Percentiles rank a stretch among this genome's conserved stretches.
phyloP scores from a whole-genome alignment of 2,797 vertebrate species.

The Alcedo atthis region DNA sequence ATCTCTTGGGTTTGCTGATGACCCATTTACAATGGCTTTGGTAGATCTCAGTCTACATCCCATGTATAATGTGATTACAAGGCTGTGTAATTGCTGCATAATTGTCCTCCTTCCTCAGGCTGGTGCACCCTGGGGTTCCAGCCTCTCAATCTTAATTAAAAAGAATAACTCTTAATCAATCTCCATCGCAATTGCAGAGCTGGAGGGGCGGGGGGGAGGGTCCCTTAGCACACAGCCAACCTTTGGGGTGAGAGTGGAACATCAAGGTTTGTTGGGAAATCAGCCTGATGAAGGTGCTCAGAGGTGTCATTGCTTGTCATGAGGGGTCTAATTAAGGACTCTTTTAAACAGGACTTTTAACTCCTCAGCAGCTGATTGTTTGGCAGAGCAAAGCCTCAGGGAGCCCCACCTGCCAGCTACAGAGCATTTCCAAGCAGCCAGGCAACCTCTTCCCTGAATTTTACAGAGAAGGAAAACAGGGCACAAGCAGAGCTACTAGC shows the following conservation, averaged over 20 bases:
- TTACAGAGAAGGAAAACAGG: neutral
- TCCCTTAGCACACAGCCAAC: neutral
- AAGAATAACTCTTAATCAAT: conserved; percentile 25
- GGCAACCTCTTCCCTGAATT: neutral
- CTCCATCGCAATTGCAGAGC: neutral
- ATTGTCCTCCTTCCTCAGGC: conserved; percentile 41
- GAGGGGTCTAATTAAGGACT: neutral
- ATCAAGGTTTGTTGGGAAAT: neutral
- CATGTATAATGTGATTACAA: conserved; percentile 43
- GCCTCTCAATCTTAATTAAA: conserved; percentile 52
- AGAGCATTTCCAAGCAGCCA: neutral
- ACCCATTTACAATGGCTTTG: conserved; percentile 19
- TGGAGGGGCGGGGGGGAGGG: neutral
- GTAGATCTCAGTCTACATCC: neutral
- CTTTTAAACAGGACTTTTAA: neutral
- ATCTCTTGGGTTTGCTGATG: neutral
- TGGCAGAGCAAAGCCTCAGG: neutral
- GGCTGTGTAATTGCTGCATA: conserved; percentile 44
- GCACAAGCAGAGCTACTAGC: neutral
- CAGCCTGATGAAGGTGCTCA: neutral
- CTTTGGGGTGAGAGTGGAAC: neutral
- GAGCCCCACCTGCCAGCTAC: neutral
- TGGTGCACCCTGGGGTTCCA: conserved; percentile 32
- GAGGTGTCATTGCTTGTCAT: neutral
- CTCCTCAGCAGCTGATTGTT: neutral